Evolutionary conservation across 2,888 invertebrate species (phyloP).

Genomic region (Odontomyia ornata): DNA sequence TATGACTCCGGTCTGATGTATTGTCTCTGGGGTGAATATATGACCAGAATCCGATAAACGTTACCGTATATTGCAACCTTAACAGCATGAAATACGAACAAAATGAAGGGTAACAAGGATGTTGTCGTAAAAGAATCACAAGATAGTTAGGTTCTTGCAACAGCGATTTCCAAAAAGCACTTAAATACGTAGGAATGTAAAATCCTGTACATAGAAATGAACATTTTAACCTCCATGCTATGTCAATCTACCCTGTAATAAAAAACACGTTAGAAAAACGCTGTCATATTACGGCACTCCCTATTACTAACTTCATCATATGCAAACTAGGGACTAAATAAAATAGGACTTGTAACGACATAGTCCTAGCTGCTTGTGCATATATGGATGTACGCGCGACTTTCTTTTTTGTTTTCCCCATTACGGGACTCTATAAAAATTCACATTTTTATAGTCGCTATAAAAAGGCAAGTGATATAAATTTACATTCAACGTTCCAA

Average conservation of each 20-base stretch:
- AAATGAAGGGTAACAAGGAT: not conserved
- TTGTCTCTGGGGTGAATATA: not conserved
- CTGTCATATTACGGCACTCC: not conserved
- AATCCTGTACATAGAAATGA: not conserved
- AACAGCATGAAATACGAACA: not conserved
- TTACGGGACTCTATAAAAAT: slow-evolving; percentile 19
- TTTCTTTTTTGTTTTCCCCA: slow-evolving; percentile 17
- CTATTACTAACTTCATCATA: not conserved
- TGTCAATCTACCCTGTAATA: slow-evolving; percentile 13
- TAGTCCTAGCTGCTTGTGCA: slow-evolving; percentile 1
- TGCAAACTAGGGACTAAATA: slow-evolving; percentile 24
- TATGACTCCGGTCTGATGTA: not conserved
- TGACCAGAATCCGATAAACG: not conserved
- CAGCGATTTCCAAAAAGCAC: slow-evolving; percentile 4
- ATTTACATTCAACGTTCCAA: slow-evolving; percentile 32
- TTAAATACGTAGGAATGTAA: not conserved
- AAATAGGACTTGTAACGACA: slow-evolving; percentile 15
- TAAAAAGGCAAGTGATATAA: slow-evolving; percentile 36
- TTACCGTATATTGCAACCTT: not conserved
- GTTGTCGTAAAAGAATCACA: not conserved
- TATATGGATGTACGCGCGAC: not conserved
- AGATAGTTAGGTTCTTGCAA: not conserved
- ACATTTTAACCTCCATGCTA: slow-evolving; percentile 7
- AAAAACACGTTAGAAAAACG: slow-evolving; percentile 10
- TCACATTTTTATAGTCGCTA: slow-evolving; percentile 41